phyloP scores from a whole-genome alignment of 2,113 vertebrate species.

The Aspiorhynchus laticeps region DNA sequence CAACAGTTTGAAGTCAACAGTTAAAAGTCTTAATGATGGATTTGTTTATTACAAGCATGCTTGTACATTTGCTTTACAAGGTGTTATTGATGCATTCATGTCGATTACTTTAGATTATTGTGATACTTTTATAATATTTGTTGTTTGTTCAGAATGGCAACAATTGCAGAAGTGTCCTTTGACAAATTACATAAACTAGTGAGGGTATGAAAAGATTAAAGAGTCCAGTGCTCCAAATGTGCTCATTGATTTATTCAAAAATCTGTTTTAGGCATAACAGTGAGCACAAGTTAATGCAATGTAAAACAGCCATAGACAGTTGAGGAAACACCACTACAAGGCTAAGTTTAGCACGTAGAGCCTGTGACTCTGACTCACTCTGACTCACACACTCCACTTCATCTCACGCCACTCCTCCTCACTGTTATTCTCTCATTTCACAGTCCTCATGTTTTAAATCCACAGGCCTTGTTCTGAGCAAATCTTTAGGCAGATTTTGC shows the following conservation, averaged over 20 bases:
- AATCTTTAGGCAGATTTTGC: neutral
- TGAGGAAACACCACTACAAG: constrained; percentile 1
- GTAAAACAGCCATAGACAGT: neutral
- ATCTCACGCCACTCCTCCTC: neutral
- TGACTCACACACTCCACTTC: constrained; percentile 29
- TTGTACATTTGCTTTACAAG: neutral
- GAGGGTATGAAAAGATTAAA: neutral
- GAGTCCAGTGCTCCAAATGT: neutral
- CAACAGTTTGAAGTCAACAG: neutral
- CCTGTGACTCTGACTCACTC: constrained; percentile 16
- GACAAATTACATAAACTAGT: too few species aligned
- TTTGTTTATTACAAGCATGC: too few species aligned
- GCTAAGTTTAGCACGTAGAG: neutral
- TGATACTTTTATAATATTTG: too few species aligned
- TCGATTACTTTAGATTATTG: neutral
- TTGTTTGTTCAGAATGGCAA: neutral
- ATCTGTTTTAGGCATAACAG: neutral
- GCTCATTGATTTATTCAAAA: too few species aligned
- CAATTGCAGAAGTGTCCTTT: neutral
- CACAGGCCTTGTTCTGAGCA: neutral
- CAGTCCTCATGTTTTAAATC: neutral
- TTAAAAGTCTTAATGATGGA: neutral
- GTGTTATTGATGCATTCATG: neutral
- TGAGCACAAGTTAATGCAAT: neutral
- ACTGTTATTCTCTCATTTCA: neutral